These are phyloP conservation scores for Myoxocephalus aenaeus DNA, from an alignment of 2,797 vertebrate genomes.

Conservation along the genomic window DNA sequence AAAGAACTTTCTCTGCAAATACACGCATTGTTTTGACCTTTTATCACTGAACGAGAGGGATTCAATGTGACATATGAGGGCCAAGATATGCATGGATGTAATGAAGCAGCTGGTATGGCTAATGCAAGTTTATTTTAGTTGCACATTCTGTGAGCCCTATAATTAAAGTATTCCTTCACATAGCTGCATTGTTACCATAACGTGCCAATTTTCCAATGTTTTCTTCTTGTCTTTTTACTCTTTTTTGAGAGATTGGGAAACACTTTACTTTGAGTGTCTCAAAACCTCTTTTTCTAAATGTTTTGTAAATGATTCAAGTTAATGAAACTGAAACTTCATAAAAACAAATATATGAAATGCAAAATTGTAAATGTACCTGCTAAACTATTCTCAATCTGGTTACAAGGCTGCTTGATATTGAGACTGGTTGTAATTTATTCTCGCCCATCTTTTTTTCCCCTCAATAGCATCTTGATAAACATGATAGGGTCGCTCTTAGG, in stretches of 20 bases:
- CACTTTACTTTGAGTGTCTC: neutral
- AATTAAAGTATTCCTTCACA: neutral
- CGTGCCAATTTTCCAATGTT: neutral
- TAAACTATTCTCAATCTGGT: slow-evolving; percentile 9
- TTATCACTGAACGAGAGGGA: neutral
- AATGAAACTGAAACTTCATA: neutral
- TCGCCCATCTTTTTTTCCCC: slow-evolving; percentile 13
- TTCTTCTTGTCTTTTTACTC: neutral
- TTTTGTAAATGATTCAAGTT: neutral
- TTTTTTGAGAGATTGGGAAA: neutral
- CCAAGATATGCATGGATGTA: slow-evolving; percentile 1
- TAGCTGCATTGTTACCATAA: neutral
- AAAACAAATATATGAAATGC: no score
- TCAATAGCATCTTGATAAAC: slow-evolving; percentile 59
- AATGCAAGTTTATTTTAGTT: neutral
- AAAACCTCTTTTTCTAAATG: neutral
- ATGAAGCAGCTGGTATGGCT: neutral
- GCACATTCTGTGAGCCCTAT: neutral
- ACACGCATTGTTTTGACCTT: neutral
- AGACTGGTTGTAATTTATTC: slow-evolving; percentile 37
- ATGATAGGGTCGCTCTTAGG: slow-evolving; percentile 62
- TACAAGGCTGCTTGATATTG: slow-evolving; percentile 29
- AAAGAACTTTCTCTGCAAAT: neutral
- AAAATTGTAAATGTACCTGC: neutral
- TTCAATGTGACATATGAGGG: neutral